Evolutionary conservation across 2,113 vertebrate genomes (phyloP).

Genomic region (Pygoscelis adeliae): DNA sequence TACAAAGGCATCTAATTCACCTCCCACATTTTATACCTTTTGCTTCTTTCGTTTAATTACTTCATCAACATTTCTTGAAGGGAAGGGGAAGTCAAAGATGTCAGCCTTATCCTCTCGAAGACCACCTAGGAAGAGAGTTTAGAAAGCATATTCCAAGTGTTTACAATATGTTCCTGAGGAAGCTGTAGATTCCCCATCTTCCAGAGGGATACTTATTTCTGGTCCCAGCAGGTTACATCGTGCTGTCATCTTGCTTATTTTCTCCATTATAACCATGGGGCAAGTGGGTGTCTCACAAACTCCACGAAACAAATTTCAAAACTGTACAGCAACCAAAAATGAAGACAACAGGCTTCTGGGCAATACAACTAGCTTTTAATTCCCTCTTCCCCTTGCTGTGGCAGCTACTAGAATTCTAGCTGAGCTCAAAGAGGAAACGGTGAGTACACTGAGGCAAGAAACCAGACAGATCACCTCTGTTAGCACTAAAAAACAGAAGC

Average conservation of each 20-base stretch:
- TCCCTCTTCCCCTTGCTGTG: neutral
- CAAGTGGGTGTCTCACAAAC: neutral
- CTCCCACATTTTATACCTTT: slow-evolving; percentile 66
- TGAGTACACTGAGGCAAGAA: neutral
- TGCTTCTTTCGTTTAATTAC: slow-evolving; percentile 58
- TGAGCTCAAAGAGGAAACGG: neutral
- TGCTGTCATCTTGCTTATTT: neutral
- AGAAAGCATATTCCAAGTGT: neutral
- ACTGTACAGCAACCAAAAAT: neutral
- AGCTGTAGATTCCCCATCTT: neutral
- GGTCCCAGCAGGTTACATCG: neutral
- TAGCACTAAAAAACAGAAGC: neutral
- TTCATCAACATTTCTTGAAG: slow-evolving; percentile 46
- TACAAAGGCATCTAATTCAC: slow-evolving; percentile 3
- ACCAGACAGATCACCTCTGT: neutral
- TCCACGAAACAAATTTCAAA: neutral
- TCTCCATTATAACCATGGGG: neutral
- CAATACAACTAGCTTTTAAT: neutral
- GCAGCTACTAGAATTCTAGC: neutral
- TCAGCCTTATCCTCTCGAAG: neutral
- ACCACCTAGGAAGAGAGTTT: slow-evolving; percentile 40
- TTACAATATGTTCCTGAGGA: neutral
- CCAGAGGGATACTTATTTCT: neutral
- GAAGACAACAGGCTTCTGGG: neutral
- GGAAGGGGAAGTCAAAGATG: slow-evolving; percentile 67